phyloP scores from a whole-genome alignment of 2,797 vertebrate species.

The Tragopan temminckii region DNA sequence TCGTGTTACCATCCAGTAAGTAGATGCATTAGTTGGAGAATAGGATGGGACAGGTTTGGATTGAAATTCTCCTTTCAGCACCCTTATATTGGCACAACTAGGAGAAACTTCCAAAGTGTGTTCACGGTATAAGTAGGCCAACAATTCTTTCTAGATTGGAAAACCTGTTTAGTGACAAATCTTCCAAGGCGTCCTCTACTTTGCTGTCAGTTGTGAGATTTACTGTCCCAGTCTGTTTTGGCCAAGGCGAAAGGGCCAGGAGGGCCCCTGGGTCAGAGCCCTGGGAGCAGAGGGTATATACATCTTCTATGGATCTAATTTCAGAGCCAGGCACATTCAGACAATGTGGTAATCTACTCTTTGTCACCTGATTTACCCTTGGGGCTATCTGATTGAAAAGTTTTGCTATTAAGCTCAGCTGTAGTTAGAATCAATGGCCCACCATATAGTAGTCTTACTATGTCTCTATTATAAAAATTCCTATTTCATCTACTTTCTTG shows the following conservation, averaged over 20 bases:
- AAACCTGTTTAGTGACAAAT: neutral
- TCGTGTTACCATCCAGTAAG: neutral
- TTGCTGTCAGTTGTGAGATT: neutral
- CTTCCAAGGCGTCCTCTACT: accelerated
- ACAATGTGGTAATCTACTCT: neutral
- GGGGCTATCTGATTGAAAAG: neutral
- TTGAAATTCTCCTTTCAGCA: neutral
- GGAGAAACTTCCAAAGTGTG: neutral
- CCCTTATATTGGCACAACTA: neutral
- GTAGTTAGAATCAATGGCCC: neutral
- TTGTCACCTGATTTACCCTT: neutral
- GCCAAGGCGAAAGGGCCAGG: neutral
- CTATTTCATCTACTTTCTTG: neutral
- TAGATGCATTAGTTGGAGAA: neutral
- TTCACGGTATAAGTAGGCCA: neutral
- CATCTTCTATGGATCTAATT: neutral
- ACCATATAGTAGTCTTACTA: neutral
- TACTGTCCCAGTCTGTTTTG: neutral
- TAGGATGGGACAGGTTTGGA: neutral
- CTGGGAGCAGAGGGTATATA: neutral
- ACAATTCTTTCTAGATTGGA: neutral
- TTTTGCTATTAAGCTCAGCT: neutral
- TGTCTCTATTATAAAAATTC: neutral
- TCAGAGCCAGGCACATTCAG: neutral
- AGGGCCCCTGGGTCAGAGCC: neutral